phyloP scores from a whole-genome alignment of 2,888 invertebrate species.

The Laspeyria flexula region DNA sequence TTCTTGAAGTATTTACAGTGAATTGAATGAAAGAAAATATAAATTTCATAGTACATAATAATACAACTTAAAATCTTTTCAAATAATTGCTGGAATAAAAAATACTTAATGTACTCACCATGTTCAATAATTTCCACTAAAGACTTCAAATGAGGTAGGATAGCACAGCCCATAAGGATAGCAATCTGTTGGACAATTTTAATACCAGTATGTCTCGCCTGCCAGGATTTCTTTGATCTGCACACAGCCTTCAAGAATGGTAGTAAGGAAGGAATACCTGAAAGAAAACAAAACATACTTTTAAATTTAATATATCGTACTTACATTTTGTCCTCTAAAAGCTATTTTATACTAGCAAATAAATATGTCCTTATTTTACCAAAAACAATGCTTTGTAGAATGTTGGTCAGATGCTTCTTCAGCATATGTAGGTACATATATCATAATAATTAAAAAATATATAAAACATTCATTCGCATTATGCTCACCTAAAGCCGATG shows the following conservation, averaged over 20 bases:
- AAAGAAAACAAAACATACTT: constrained; percentile 15
- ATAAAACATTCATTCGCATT: too few species aligned
- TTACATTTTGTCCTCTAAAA: too few species aligned
- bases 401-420: too few species aligned
- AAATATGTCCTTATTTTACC: too few species aligned
- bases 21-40: too few species aligned
- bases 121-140: constrained; percentile 99
- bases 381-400: too few species aligned
- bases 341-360: neutral
- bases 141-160: constrained; percentile 98
- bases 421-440: too few species aligned
- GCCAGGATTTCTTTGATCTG: constrained; percentile 99
- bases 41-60: too few species aligned
- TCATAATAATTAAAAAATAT: too few species aligned
- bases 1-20: too few species aligned
- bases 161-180: constrained; percentile 99
- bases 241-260: constrained; percentile 99
- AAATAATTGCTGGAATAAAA: too few species aligned
- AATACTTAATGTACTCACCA: constrained; percentile 83
- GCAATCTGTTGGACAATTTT: constrained; percentile 99
- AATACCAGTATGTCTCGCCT: constrained; percentile 98
- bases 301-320: neutral
- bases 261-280: constrained; percentile 95
- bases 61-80: too few species aligned
- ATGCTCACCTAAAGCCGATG: constrained; percentile 95